Percentiles rank a stretch among this genome's conserved stretches.
These are phyloP conservation scores for Alcedo quadribrachys DNA, from an alignment of 2,797 vertebrate species.

Conservation along the genomic window DNA sequence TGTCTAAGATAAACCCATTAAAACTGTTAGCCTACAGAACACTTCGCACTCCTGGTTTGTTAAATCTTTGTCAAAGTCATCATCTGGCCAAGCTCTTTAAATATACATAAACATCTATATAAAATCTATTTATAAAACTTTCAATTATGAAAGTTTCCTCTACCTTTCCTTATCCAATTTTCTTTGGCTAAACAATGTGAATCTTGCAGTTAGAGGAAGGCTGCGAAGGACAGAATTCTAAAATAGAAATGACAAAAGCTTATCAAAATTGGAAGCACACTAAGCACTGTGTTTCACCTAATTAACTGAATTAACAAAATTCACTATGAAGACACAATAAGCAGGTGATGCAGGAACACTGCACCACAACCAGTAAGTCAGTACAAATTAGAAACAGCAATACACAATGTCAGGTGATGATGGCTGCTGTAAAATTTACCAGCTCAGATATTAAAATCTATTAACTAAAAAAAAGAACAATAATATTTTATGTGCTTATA, in stretches of 20 bases:
- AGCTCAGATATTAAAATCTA: background rate
- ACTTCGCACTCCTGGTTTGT: conserved; percentile 82
- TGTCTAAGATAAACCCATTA: conserved; percentile 87
- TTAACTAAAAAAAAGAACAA: background rate
- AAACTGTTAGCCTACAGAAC: conserved; percentile 84
- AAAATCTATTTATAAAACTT: conserved; percentile 44
- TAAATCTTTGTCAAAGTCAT: conserved; percentile 85
- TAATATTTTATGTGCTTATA: background rate
- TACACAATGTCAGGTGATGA: background rate
- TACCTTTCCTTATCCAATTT: background rate
- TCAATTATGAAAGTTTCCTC: background rate
- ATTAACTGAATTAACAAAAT: background rate
- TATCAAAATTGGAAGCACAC: background rate
- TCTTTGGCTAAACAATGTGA: background rate
- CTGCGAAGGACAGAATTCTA: background rate
- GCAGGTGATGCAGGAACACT: background rate
- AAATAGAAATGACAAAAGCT: background rate
- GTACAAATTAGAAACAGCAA: background rate
- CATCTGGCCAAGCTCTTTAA: conserved; percentile 69
- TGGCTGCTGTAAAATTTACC: background rate
- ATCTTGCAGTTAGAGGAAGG: background rate
- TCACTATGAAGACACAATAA: background rate
- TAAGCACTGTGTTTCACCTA: background rate
- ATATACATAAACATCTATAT: conserved; percentile 14
- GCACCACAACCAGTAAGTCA: background rate